These are phyloP conservation scores for Chymomyza amoena DNA, from an alignment of 2,888 invertebrate species.

Conservation along the genomic window DNA sequence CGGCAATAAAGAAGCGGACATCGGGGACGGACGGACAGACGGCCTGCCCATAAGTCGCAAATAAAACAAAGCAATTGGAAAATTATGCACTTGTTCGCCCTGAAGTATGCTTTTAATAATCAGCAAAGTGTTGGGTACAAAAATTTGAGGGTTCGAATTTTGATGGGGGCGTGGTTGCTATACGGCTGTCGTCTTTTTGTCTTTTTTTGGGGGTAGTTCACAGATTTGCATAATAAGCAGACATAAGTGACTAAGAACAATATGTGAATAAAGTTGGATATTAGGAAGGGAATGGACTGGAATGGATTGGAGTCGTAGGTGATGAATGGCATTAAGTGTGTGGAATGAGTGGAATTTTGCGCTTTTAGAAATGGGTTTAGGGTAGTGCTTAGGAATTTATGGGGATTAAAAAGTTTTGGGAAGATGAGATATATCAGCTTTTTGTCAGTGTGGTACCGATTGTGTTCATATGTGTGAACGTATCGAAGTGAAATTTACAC, in stretches of 20 bases:
- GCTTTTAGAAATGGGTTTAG: background rate
- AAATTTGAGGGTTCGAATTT: slow-evolving; percentile 18
- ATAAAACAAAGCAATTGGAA: slow-evolving; percentile 76
- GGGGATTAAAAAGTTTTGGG: too few relatives aligned
- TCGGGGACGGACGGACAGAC: background rate
- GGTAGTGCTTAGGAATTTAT: too few relatives aligned
- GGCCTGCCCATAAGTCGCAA: slow-evolving; percentile 26
- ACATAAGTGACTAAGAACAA: background rate
- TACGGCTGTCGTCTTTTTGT: background rate
- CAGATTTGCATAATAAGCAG: slow-evolving; percentile 17
- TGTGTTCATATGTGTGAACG: too few relatives aligned
- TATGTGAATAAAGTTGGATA: background rate
- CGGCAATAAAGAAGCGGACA: slow-evolving; percentile 42
- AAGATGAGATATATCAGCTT: too few relatives aligned
- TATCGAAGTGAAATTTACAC: too few relatives aligned
- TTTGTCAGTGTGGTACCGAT: too few relatives aligned
- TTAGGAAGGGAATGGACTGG: background rate
- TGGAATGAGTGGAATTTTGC: background rate
- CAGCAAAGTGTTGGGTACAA: slow-evolving; percentile 52
- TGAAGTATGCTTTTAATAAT: slow-evolving; percentile 69
- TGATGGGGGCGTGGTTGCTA: slow-evolving; percentile 41
- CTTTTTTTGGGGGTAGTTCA: slow-evolving; percentile 9
- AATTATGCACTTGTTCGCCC: slow-evolving; percentile 76
- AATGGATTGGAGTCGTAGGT: background rate
- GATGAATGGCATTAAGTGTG: slow-evolving; percentile 1